These are phyloP conservation scores for Microchirus variegatus DNA, from an alignment of 2,797 vertebrate species.

Conservation along the genomic window DNA sequence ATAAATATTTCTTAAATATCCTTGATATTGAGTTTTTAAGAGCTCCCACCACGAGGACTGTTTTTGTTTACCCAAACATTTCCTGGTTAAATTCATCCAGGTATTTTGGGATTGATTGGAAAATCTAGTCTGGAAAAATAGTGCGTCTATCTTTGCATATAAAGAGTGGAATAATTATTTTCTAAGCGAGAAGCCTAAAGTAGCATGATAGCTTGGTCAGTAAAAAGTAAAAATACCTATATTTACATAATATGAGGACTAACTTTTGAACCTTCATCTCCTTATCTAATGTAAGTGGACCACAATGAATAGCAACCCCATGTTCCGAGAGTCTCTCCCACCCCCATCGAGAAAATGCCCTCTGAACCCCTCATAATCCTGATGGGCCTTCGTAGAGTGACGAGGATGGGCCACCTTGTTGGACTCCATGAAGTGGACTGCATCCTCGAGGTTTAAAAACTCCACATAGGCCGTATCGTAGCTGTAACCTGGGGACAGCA, in stretches of 20 bases:
- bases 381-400: constrained; percentile 87
- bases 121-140: constrained; percentile 1
- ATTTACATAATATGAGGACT: not conserved
- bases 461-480: constrained; percentile 99
- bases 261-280: constrained; percentile 11
- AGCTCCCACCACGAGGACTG: not conserved
- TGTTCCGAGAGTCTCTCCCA: constrained; percentile 49
- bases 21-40: not conserved
- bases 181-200: not conserved
- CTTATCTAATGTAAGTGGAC: constrained; percentile 25
- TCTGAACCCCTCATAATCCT: constrained; percentile 81
- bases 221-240: not conserved
- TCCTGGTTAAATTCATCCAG: constrained; percentile 5
- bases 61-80: not conserved
- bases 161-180: not conserved
- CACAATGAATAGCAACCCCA: constrained; percentile 41
- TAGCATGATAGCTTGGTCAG: no score
- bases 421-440: constrained; percentile 99
- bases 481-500: constrained; percentile 99
- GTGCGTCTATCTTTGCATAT: constrained; percentile 8
- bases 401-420: constrained; percentile 99
- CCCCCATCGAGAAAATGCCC: constrained; percentile 71
- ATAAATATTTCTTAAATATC: not conserved
- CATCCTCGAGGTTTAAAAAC: constrained; percentile 99
- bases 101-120: not conserved